These are phyloP conservation scores for Acronicta leporina DNA, from an alignment of 2,888 invertebrate genomes.

Conservation along the genomic window DNA sequence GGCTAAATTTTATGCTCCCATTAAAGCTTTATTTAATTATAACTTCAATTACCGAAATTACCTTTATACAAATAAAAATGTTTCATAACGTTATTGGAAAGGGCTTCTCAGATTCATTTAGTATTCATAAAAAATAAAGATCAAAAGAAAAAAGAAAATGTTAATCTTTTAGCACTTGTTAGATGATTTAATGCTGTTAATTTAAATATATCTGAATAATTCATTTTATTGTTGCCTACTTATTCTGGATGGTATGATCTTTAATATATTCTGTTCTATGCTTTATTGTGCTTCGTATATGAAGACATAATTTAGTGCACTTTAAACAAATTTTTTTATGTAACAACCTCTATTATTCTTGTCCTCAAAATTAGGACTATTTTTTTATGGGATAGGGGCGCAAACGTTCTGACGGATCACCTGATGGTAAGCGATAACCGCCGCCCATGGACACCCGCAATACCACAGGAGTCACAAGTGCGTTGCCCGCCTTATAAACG, in stretches of 20 bases:
- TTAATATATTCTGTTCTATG: no score
- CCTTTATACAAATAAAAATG: conserved; percentile 11
- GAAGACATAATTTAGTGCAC: conserved; percentile 11
- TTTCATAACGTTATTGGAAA: neutral
- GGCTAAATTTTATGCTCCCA: no score
- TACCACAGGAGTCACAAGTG: no score
- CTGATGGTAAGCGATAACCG: no score
- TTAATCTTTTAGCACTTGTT: conserved; percentile 7
- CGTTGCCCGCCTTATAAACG: no score
- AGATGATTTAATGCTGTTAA: conserved; percentile 3
- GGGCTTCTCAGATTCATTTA: conserved; percentile 12
- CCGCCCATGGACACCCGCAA: no score
- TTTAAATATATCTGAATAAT: neutral
- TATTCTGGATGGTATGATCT: no score
- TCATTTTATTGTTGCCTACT: neutral
- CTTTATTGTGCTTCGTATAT: conserved; percentile 30
- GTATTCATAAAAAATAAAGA: conserved; percentile 22
- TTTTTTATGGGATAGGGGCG: no score
- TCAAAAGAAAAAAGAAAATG: neutral
- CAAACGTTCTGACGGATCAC: no score
- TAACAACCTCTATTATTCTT: no score
- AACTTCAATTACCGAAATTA: conserved; percentile 1
- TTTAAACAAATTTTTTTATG: conserved; percentile 12
- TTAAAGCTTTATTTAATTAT: neutral
- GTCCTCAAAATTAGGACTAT: no score